Evolutionary conservation across 1,140 invertebrate species (phyloP).

Genomic region (Streblospio benedicti): DNA sequence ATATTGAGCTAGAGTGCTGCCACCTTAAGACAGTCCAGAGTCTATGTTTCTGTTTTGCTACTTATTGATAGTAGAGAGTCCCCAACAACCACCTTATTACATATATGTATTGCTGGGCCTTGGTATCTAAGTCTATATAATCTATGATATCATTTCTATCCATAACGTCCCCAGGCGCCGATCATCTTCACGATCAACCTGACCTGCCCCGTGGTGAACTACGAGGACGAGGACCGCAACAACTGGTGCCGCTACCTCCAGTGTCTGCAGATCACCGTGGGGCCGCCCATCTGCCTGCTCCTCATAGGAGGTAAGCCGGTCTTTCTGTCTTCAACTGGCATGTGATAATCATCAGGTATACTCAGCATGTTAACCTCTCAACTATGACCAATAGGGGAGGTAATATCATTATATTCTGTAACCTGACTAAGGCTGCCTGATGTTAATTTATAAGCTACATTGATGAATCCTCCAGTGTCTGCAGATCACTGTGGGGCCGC

Average conservation of each 20-base stretch:
- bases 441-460: conserved; percentile 5
- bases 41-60: too few species aligned
- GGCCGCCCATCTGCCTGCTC: conserved; percentile 47
- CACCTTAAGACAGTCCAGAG: too few species aligned
- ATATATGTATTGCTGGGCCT: too few species aligned
- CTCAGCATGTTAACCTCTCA: too few species aligned
- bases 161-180: conserved; percentile 48
- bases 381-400: too few species aligned
- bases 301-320: background rate
- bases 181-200: conserved; percentile 53
- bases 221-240: conserved; percentile 44
- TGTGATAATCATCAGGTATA: background rate
- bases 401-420: too few species aligned
- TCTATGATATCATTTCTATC: too few species aligned
- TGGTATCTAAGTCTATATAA: too few species aligned
- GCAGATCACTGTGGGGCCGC: conserved; percentile 53
- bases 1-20: too few species aligned
- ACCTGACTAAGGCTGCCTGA: too few species aligned
- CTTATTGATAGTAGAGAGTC: too few species aligned
- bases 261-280: conserved; percentile 52
- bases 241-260: conserved; percentile 58
- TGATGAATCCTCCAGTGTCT: conserved; percentile 50
- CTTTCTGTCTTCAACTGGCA: background rate
- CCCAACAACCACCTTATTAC: too few species aligned
- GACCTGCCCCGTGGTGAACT: conserved; percentile 56